phyloP scores from a whole-genome alignment of 2,888 invertebrate genomes.

The Drosophila leonis region DNA sequence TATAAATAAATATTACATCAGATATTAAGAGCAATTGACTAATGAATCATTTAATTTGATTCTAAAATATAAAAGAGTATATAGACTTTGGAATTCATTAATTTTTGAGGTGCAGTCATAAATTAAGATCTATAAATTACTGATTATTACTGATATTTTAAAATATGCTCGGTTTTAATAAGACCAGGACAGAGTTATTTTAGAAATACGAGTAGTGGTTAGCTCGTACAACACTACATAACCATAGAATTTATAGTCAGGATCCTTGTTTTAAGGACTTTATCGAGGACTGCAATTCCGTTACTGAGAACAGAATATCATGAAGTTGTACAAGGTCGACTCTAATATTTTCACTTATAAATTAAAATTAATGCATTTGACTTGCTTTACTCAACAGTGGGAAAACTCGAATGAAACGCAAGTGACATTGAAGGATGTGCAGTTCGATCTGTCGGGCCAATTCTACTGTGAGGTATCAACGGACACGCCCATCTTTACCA shows the following conservation, averaged over 20 bases:
- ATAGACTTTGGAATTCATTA: not conserved
- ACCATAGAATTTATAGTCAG: too few species aligned
- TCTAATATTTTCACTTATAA: not conserved
- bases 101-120: not conserved
- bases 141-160: too few species aligned
- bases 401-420: constrained; percentile 83
- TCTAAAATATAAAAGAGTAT: not conserved
- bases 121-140: not conserved
- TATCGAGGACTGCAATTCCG: too few species aligned
- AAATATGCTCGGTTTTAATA: too few species aligned
- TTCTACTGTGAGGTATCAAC: constrained; percentile 94
- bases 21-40: not conserved
- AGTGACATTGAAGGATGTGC: constrained; percentile 89
- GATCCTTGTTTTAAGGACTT: too few species aligned
- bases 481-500: constrained; percentile 93
- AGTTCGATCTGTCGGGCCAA: constrained; percentile 91
- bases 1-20: not conserved
- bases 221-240: too few species aligned
- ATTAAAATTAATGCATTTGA: not conserved
- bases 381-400: constrained; percentile 70
- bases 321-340: not conserved
- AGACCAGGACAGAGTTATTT: too few species aligned
- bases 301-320: not conserved
- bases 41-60: not conserved
- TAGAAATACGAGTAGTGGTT: too few species aligned